Percentiles rank a stretch among this genome's conserved stretches.
These are phyloP conservation scores for Dysidea cf. avara DNA, from an alignment of 37 sponge, comb jelly and placozoan species.

Conservation along the genomic window DNA sequence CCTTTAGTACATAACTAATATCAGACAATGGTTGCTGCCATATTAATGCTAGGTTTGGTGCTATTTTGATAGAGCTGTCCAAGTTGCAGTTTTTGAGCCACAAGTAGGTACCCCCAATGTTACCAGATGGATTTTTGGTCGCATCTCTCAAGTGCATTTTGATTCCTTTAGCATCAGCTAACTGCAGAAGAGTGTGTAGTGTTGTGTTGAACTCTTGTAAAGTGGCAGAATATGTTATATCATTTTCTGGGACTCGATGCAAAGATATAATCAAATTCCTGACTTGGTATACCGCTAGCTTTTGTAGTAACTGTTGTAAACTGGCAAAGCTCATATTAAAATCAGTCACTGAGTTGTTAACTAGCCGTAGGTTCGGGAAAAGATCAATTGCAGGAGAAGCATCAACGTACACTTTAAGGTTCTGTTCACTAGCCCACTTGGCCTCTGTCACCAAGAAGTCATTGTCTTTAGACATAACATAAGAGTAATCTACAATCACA, in stretches of 20 bases:
- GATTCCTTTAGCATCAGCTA: constrained; percentile 15
- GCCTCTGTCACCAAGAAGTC: constrained; percentile 25
- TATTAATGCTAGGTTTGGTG: no score
- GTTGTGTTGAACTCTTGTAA: constrained; percentile 34
- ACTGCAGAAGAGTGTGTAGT: constrained; percentile 12
- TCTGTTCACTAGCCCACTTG: constrained; percentile 27
- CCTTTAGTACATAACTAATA: no score
- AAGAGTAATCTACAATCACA: constrained; percentile 44
- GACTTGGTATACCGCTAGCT: constrained; percentile 13
- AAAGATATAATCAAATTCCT: constrained; percentile 44
- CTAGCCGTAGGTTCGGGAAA: constrained; percentile 36
- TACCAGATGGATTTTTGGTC: constrained; percentile 28
- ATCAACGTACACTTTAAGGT: constrained; percentile 37
- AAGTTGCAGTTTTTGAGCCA: no score
- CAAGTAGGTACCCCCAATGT: no score
- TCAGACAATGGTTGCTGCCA: no score
- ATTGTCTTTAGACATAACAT: constrained; percentile 24
- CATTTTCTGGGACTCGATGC: constrained; percentile 16
- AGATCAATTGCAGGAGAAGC: constrained; percentile 37
- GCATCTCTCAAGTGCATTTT: constrained; percentile 49
- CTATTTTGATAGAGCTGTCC: no score
- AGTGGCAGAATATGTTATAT: constrained; percentile 4
- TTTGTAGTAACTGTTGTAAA: constrained; percentile 19
- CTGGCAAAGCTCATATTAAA: constrained; percentile 7
- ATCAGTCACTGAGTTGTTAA: constrained; percentile 10